These are phyloP conservation scores for Hiodon tergisus DNA, from an alignment of 2,113 vertebrate genomes.

Conservation along the genomic window DNA sequence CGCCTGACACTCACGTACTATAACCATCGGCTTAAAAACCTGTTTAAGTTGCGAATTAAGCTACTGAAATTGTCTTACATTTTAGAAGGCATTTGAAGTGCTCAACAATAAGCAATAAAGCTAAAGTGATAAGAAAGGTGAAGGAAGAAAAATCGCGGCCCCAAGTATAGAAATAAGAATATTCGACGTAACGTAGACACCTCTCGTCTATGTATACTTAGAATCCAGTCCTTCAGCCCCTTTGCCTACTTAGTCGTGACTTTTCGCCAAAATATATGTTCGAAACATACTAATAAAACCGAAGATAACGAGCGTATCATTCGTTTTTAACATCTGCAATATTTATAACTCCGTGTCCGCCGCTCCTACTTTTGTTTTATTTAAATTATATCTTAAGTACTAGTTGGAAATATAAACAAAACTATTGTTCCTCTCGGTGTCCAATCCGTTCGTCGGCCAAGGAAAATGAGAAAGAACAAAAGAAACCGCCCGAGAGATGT, in stretches of 20 bases:
- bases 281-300: constrained; percentile 6
- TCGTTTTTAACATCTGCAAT: constrained; percentile 18
- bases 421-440: constrained; percentile 8
- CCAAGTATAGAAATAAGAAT: constrained; percentile 7
- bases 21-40: not conserved
- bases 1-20: not conserved
- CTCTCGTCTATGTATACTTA: not conserved
- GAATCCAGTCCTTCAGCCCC: constrained; percentile 21
- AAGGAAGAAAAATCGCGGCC: not conserved
- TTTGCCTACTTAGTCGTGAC: constrained; percentile 37
- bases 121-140: constrained; percentile 27
- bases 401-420: constrained; percentile 11
- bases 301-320: constrained; percentile 20
- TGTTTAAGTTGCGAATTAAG: not conserved
- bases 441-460: constrained; percentile 30
- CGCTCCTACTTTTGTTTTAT: constrained; percentile 13
- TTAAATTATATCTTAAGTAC: not conserved
- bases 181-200: constrained; percentile 9
- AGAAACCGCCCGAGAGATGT: constrained; percentile 15
- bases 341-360: not conserved
- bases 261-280: constrained; percentile 16
- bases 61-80: constrained; percentile 5
- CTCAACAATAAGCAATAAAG: not conserved
- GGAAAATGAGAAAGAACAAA: constrained; percentile 6
- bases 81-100: constrained; percentile 18